Base-by-base conservation (phyloP, 2,797 vertebrate genomes). In the Paedocypris micromegethes region DNA sequence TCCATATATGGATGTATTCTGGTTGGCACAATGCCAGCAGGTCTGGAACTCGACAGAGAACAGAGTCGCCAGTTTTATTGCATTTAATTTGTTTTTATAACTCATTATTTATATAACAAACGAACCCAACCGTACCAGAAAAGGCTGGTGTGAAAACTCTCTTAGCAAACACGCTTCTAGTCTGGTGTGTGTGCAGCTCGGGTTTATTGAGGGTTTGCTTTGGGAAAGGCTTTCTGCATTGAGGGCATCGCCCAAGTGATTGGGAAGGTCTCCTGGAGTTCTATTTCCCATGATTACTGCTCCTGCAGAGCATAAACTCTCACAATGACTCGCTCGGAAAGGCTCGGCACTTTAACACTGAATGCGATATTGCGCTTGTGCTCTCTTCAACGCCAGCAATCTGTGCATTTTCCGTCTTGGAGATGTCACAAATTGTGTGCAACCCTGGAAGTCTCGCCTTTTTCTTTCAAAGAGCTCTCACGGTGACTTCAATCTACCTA, bases 231-330 rank as follows among this genome's bases (percentile, higher is more conserved):
- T 66, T 65, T 69, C 52, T 44, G 45, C 73, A 58, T 43, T 9
- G 47, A 53, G 71, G 38, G 70, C 59, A 66, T 49, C 45, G 46
- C 64, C 67, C 53, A 66, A 66, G 66, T 73, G 70, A 76, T 78
- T 72, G 73, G 73, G 38, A 74, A 66, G 71, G 76, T 71, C 68
- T 54, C 64, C 75, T 57, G 67, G 70, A 75, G 70, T 63, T 80
- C 53, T 56, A 59, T 74, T 66, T 72, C 72, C 66, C 64, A 58
- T 57, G 72, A 77, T 60, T 56, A 68, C 68, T 46, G 9, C 38
- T 60, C 69, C 64, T 64, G 9, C 6, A 60, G 47, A 55, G 64
- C 44, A 47, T 23, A 64, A 56, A 38, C 45, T 23, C 56, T 54
- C 40, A 65, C 48, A 46, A 57, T 2, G 46, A 46, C 53, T 46